Percentiles rank a stretch among this genome's conserved stretches.
These are phyloP conservation scores for Perizoma flavofasciatum DNA, from an alignment of 2,888 invertebrate genomes.

Conservation along the genomic window DNA sequence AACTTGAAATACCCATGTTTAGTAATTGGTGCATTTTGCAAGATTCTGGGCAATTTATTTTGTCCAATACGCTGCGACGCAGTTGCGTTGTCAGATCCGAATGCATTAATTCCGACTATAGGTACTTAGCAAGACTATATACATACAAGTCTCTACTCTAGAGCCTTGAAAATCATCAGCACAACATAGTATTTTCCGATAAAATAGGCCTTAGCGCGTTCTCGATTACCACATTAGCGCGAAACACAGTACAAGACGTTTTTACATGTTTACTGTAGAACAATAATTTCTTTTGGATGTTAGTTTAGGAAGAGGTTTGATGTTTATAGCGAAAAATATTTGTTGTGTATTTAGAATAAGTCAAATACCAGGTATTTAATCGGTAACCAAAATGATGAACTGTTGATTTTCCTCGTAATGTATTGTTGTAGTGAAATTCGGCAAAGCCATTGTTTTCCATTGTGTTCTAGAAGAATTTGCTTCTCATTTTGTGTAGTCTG, in stretches of 20 bases:
- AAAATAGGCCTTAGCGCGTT: conserved; percentile 13
- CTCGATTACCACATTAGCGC: conserved; percentile 7
- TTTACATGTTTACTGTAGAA: conserved; percentile 30
- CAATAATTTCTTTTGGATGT: conserved; percentile 20
- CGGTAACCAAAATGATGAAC: conserved; percentile 23
- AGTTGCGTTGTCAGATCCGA: too few species aligned
- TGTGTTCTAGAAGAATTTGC: conserved; percentile 48
- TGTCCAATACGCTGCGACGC: too few species aligned
- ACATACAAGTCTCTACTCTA: neutral
- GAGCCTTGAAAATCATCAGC: conserved; percentile 1
- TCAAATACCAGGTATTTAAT: conserved; percentile 31
- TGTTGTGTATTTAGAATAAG: conserved; percentile 26
- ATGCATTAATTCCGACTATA: too few species aligned
- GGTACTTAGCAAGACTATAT: too few species aligned
- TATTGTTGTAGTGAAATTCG: conserved; percentile 62
- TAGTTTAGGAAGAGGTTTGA: conserved; percentile 24
- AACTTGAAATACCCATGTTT: too few species aligned
- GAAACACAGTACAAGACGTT: conserved; percentile 19
- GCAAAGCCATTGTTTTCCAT: conserved; percentile 61
- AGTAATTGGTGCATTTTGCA: too few species aligned
- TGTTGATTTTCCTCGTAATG: conserved; percentile 21
- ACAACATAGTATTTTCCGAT: neutral
- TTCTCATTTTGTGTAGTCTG: conserved; percentile 33
- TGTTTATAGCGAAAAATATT: conserved; percentile 26
- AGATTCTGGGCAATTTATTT: too few species aligned